Conservation (phyloP, 2,888 invertebrate species). For the Acanthosepion esculentum region DNA sequence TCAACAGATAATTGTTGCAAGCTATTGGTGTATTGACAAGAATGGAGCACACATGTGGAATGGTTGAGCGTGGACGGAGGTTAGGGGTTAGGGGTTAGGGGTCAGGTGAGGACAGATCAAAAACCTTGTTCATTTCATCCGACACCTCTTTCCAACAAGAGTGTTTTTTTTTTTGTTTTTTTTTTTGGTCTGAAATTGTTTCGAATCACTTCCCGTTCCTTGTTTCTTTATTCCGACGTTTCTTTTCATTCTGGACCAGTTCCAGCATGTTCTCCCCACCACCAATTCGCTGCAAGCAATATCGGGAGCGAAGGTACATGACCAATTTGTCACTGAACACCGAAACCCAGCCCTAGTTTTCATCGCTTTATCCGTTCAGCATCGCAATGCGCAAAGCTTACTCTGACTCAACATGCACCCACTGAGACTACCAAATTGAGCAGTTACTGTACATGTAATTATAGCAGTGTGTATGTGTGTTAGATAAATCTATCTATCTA, state of each 20-base stretch:
- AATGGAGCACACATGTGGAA: not conserved
- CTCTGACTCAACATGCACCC: conserved; percentile 33
- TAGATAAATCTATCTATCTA: not conserved
- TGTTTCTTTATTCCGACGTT: not conserved
- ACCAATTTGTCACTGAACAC: conserved; percentile 6
- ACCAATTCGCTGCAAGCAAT: not conserved
- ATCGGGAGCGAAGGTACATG: not conserved
- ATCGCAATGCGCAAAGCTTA: not conserved
- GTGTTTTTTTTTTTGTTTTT: not conserved
- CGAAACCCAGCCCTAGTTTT: not conserved
- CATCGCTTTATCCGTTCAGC: not conserved
- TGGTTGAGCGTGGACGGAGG: not conserved
- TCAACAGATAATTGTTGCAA: not conserved
- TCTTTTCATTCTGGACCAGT: not conserved
- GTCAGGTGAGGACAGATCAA: not conserved
- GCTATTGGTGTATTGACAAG: not conserved
- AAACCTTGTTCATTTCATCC: not conserved
- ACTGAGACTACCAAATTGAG: not conserved
- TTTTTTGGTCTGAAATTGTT: not conserved
- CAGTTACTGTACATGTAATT: not conserved
- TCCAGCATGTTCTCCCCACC: not conserved
- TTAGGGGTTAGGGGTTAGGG: not conserved
- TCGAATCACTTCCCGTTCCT: not conserved
- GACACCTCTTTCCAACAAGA: not conserved
- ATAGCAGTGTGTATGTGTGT: not conserved